Conservation (phyloP, 2,888 invertebrate genomes). For the Luperina nickerlii region DNA sequence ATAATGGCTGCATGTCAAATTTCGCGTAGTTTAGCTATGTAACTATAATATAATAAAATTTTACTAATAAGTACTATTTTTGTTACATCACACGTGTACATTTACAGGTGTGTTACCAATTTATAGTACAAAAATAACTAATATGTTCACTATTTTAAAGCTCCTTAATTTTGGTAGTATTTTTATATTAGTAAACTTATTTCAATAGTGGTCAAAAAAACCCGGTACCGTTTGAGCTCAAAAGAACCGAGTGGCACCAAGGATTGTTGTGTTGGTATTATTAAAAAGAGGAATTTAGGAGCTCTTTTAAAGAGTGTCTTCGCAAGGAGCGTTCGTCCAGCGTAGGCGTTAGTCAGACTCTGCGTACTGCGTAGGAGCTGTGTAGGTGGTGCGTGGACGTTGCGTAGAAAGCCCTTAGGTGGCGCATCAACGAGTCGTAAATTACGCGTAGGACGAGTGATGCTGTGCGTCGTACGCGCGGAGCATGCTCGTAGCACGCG, state of each 20-base stretch:
- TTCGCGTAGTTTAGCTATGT: neutral
- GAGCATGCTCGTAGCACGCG: neutral
- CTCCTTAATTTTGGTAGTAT: neutral
- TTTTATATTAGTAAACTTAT: neutral
- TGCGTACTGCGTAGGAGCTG: neutral
- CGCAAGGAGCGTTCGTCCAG: neutral
- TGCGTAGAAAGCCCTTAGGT: neutral
- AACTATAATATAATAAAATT: neutral
- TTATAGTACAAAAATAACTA: neutral
- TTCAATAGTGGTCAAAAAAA: neutral
- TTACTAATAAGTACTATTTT: neutral
- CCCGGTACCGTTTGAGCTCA: neutral
- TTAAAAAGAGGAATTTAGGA: slow-evolving; percentile 4
- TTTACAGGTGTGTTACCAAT: neutral
- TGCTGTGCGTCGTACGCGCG: neutral
- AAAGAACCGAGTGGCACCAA: neutral
- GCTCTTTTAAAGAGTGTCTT: neutral
- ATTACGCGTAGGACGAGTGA: neutral
- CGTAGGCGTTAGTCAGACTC: slow-evolving; percentile 2
- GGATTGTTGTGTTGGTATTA: neutral
- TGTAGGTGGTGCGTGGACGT: neutral
- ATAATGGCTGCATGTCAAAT: neutral
- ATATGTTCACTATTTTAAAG: neutral
- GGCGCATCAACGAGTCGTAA: neutral
- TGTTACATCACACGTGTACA: neutral